phyloP scores from a whole-genome alignment of 2,888 invertebrate species.

The Eupithecia vulgata region DNA sequence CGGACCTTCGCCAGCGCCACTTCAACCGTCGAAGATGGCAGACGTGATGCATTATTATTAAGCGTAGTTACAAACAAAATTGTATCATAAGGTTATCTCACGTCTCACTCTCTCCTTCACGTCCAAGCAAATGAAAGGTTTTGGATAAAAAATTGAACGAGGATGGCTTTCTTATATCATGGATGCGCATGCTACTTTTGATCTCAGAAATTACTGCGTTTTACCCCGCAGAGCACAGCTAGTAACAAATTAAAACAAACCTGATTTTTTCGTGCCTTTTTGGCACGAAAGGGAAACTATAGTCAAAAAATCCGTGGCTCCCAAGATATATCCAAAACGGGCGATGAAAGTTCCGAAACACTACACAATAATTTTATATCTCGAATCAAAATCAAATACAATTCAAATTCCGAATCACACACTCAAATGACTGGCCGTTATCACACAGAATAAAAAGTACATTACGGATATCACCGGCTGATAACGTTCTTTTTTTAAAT shows the following conservation, averaged over 20 bases:
- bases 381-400: not conserved
- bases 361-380: slow-evolving; percentile 14
- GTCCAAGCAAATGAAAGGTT: not conserved
- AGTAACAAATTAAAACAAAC: not conserved
- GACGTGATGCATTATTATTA: no score
- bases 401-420: slow-evolving; percentile 23
- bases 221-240: not conserved
- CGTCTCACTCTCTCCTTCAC: not conserved
- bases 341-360: slow-evolving; percentile 14
- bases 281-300: slow-evolving; percentile 7
- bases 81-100: no score
- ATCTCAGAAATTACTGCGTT: not conserved
- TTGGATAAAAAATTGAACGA: not conserved
- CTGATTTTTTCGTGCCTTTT: slow-evolving; percentile 6
- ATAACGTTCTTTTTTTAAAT: slow-evolving; percentile 46
- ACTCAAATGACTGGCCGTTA: slow-evolving; percentile 30
- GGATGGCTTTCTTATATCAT: not conserved
- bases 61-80: no score
- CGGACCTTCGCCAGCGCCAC: no score
- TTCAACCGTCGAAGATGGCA: no score
- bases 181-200: not conserved
- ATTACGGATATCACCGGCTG: slow-evolving; percentile 46
- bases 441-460: not conserved
- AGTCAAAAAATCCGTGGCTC: not conserved
- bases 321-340: not conserved